phyloP scores from a whole-genome alignment of 2,797 vertebrate genomes.

The Diglossa cyanea region DNA sequence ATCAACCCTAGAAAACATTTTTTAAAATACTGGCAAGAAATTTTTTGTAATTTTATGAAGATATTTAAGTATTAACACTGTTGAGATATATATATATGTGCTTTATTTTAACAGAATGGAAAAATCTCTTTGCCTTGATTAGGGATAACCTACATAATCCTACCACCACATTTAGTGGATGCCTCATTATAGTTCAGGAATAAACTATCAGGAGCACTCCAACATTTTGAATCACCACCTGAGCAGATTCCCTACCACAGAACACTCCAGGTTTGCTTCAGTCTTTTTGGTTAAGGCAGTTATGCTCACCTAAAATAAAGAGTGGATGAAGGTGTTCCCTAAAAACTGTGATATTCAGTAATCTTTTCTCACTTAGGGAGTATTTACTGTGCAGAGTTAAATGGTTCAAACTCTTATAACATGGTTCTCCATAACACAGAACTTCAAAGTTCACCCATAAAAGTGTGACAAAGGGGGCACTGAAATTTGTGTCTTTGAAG shows the following conservation, averaged over 20 bases:
- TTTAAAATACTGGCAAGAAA: background rate
- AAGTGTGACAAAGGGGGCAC: background rate
- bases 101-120: background rate
- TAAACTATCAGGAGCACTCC: background rate
- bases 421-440: background rate
- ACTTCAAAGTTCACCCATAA: background rate
- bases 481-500: background rate
- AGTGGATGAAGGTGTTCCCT: background rate
- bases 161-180: background rate
- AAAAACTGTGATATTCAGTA: background rate
- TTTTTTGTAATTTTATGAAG: background rate
- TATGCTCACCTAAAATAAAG: background rate
- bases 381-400: background rate
- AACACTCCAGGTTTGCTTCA: background rate
- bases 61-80: background rate
- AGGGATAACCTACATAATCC: background rate
- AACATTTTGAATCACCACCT: background rate
- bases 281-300: background rate
- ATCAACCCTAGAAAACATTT: background rate
- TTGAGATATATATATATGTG: background rate
- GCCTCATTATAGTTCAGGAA: background rate
- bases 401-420: background rate
- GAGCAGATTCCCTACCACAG: background rate
- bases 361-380: background rate
- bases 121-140: background rate